Percentiles rank a stretch among this genome's conserved stretches.
These are phyloP conservation scores for Ophonus ardosiacus DNA, from an alignment of 2,888 invertebrate species.

Conservation along the genomic window DNA sequence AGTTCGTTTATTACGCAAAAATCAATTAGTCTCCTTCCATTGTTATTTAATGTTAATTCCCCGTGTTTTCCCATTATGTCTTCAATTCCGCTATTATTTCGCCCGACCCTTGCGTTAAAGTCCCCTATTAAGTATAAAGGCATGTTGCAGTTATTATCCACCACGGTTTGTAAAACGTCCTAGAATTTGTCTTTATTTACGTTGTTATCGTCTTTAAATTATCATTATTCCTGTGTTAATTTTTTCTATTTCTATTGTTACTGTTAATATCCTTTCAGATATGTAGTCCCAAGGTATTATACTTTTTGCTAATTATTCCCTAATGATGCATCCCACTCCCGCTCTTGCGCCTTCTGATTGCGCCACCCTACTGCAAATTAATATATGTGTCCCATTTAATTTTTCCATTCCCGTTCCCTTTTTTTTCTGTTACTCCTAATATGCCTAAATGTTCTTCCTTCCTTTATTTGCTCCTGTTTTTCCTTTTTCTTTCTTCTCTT, in stretches of 20 bases:
- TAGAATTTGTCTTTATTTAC: not conserved
- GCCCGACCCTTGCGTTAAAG: not conserved
- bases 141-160: not conserved
- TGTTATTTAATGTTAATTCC: not conserved
- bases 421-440: no score
- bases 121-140: constrained; percentile 1
- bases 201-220: not conserved
- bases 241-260: not conserved
- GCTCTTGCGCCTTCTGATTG: not conserved
- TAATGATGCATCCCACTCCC: no score
- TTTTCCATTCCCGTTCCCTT: not conserved
- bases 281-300: not conserved
- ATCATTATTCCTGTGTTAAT: not conserved
- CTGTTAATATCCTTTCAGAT: not conserved
- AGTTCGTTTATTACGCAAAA: not conserved
- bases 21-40: not conserved
- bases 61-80: not conserved
- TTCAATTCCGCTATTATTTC: not conserved
- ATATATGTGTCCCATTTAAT: not conserved
- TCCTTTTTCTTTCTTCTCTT: not conserved
- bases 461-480: not conserved
- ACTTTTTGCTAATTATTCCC: no score
- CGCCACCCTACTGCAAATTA: not conserved
- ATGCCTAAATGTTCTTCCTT: not conserved
- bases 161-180: not conserved